phyloP scores from a whole-genome alignment of 1,140 invertebrate genomes.

The Goniozus legneri region DNA sequence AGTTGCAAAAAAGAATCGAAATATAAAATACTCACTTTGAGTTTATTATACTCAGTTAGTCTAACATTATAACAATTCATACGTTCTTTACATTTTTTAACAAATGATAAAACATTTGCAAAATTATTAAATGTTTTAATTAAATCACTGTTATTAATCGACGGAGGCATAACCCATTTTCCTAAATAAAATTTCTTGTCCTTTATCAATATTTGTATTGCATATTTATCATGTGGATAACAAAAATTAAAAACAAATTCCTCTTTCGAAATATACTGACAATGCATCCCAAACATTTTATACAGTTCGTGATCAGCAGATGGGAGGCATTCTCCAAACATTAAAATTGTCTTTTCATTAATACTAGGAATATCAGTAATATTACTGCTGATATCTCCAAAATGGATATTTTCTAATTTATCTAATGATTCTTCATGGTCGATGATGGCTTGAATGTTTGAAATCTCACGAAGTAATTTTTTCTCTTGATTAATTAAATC shows the following conservation, averaged over 20 bases:
- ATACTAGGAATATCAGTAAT: too few species aligned
- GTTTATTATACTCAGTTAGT: constrained; percentile 17
- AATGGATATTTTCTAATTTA: too few species aligned
- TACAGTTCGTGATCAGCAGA: constrained; percentile 24
- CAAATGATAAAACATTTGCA: constrained; percentile 15
- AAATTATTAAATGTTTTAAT: constrained; percentile 15
- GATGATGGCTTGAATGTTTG: too few species aligned
- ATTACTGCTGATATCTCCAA: too few species aligned
- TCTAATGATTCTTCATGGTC: too few species aligned
- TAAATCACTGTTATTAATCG: constrained; percentile 19
- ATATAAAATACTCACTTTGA: constrained; percentile 17
- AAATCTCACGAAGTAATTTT: too few species aligned
- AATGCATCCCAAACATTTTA: constrained; percentile 23
- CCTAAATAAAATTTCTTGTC: constrained; percentile 17
- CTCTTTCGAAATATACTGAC: constrained; percentile 8
- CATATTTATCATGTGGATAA: constrained; percentile 2
- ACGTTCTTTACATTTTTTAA: constrained; percentile 22
- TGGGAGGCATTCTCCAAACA: too few species aligned
- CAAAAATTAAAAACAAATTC: constrained; percentile 25
- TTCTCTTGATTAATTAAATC: not conserved
- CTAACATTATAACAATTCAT: constrained; percentile 22
- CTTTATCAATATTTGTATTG: constrained; percentile 18
- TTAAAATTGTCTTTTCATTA: too few species aligned
- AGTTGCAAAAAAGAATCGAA: not conserved
- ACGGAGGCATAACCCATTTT: constrained; percentile 32